Evolutionary conservation across 2,888 invertebrate species (phyloP).

Genomic region (Ptychoptera contaminata): DNA sequence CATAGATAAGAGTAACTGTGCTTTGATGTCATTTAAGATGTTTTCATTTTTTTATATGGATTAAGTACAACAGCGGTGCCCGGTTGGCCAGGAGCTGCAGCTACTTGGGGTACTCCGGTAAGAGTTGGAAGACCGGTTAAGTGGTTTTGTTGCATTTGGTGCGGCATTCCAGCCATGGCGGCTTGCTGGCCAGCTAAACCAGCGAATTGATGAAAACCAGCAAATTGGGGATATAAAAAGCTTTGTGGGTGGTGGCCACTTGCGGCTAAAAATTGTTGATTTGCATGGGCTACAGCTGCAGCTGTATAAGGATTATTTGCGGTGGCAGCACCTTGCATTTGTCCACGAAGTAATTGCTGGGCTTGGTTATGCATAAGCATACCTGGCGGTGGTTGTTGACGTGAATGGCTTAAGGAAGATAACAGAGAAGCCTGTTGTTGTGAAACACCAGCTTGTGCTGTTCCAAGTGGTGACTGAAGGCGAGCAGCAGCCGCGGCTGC

Average conservation of each 20-base stretch:
- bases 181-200: conserved; percentile 4
- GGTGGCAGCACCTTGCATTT: conserved; percentile 30
- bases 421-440: conserved; percentile 15
- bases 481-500: conserved; percentile 12
- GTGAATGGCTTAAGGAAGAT: conserved; percentile 6
- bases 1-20: not conserved
- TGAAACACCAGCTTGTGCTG: conserved; percentile 4
- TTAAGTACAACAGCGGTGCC: conserved; percentile 44
- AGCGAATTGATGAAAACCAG: conserved; percentile 13
- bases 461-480: conserved; percentile 11
- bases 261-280: conserved; percentile 1
- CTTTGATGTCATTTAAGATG: conserved; percentile 31
- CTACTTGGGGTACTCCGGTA: conserved; percentile 29
- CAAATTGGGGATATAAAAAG: conserved; percentile 8
- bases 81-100: conserved; percentile 5
- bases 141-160: not conserved
- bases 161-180: conserved; percentile 4
- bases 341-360: conserved; percentile 28
- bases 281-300: conserved; percentile 10
- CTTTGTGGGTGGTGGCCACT: conserved; percentile 5
- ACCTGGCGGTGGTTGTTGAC: conserved; percentile 22
- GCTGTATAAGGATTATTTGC: conserved; percentile 32
- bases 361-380: conserved; percentile 32
- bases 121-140: not conserved
- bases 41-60: conserved; percentile 85